Evolutionary conservation across 2,797 vertebrate genomes (phyloP).

Genomic region (Clarias pachynema): DNA sequence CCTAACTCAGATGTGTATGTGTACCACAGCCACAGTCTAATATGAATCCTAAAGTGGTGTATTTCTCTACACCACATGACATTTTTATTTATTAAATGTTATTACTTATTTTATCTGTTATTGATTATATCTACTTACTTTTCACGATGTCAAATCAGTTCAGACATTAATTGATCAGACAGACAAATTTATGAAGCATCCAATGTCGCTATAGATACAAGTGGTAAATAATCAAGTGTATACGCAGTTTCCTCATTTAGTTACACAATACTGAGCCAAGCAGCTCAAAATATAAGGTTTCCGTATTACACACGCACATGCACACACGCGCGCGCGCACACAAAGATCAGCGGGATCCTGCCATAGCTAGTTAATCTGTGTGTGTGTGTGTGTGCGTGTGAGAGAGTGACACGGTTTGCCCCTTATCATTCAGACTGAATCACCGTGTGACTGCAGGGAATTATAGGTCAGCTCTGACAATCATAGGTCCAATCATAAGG

Average conservation of each 20-base stretch:
- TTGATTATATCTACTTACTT: no score
- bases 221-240: background rate
- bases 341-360: slow-evolving; percentile 6
- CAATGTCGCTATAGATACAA: background rate
- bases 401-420: background rate
- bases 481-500: slow-evolving; percentile 53
- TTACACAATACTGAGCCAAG: background rate
- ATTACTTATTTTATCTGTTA: background rate
- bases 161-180: background rate
- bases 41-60: background rate
- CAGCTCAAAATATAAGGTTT: slow-evolving; percentile 22
- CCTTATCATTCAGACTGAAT: slow-evolving; percentile 41
- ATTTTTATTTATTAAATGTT: background rate
- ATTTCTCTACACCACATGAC: background rate
- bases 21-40: background rate
- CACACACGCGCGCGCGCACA: background rate
- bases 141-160: background rate
- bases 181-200: background rate
- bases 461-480: slow-evolving; percentile 53
- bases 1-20: background rate
- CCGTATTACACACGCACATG: background rate
- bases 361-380: slow-evolving; percentile 36
- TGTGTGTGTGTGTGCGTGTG: slow-evolving; percentile 2
- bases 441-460: slow-evolving; percentile 39
- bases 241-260: background rate